Percentiles rank a stretch among this genome's conserved stretches.
Conservation (phyloP, 1,140 invertebrate genomes). For the Tyrophagus putrescentiae region DNA sequence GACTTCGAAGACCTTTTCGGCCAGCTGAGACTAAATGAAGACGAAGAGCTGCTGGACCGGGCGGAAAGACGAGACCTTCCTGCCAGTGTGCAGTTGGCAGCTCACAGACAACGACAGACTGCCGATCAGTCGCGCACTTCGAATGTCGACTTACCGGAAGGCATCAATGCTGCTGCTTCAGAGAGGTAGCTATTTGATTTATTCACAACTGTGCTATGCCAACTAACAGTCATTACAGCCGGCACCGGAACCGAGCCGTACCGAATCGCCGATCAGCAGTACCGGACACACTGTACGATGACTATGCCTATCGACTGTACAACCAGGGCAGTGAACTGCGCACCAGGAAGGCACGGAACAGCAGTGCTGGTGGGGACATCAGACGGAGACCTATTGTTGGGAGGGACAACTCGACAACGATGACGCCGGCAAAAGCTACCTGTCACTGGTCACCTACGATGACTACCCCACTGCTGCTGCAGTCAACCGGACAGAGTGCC, state of each 20-base stretch:
- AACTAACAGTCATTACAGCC: too few species aligned
- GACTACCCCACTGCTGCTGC: constrained; percentile 53
- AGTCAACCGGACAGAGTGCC: constrained; percentile 44
- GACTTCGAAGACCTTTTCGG: constrained; percentile 71
- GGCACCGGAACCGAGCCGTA: too few species aligned
- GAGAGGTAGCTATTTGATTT: too few species aligned
- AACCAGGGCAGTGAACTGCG: constrained; percentile 35
- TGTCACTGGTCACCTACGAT: constrained; percentile 33
- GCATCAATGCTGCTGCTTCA: too few species aligned
- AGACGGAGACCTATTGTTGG: not conserved
- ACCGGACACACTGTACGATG: constrained; percentile 51
- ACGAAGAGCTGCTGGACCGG: constrained; percentile 60
- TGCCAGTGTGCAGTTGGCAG: constrained; percentile 33
- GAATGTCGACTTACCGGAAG: too few species aligned
- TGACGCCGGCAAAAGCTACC: constrained; percentile 34
- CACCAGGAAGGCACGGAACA: too few species aligned
- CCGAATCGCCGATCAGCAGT: constrained; percentile 34
- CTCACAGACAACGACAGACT: not conserved
- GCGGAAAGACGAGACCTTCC: constrained; percentile 57
- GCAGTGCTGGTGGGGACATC: not conserved
- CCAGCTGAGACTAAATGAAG: constrained; percentile 50
- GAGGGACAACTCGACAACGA: constrained; percentile 38
- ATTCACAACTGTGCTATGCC: too few species aligned
- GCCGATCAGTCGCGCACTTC: not conserved
- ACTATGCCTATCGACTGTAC: constrained; percentile 59